Percentiles rank a stretch among this genome's conserved stretches.
Conservation (phyloP, 2,888 invertebrate species). For the Drosophila anceps region DNA sequence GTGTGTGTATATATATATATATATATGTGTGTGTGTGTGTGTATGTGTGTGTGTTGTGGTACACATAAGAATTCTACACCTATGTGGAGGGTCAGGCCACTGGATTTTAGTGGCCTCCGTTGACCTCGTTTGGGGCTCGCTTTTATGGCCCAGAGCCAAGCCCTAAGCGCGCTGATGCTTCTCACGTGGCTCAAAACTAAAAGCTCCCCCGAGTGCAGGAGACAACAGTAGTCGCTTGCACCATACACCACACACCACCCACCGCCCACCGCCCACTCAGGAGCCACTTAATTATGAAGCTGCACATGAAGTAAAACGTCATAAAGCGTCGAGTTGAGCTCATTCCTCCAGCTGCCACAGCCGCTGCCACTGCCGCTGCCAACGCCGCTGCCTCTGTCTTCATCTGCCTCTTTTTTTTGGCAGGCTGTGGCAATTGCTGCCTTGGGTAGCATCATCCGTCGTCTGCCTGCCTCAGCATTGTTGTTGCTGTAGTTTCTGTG, state of each 20-base stretch:
- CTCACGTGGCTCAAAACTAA: constrained; percentile 81
- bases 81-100: constrained; percentile 31
- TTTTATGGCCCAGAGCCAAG: constrained; percentile 68
- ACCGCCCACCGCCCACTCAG: constrained; percentile 17
- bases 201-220: constrained; percentile 74
- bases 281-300: constrained; percentile 79
- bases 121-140: constrained; percentile 78
- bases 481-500: constrained; percentile 25
- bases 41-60: not conserved
- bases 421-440: constrained; percentile 53
- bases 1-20: not conserved
- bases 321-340: constrained; percentile 77
- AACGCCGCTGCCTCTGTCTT: constrained; percentile 1
- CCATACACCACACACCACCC: not conserved
- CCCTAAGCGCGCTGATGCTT: constrained; percentile 72
- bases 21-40: not conserved
- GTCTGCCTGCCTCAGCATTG: constrained; percentile 49
- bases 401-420: constrained; percentile 34
- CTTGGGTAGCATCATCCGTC: constrained; percentile 71
- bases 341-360: constrained; percentile 8
- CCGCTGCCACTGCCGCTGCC: constrained; percentile 10
- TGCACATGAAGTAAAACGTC: constrained; percentile 81
- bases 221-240: constrained; percentile 43
- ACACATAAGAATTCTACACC: constrained; percentile 19
- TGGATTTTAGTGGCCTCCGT: constrained; percentile 75